Conservation (phyloP, 2,888 invertebrate species). For the Hydriomena furcata region DNA sequence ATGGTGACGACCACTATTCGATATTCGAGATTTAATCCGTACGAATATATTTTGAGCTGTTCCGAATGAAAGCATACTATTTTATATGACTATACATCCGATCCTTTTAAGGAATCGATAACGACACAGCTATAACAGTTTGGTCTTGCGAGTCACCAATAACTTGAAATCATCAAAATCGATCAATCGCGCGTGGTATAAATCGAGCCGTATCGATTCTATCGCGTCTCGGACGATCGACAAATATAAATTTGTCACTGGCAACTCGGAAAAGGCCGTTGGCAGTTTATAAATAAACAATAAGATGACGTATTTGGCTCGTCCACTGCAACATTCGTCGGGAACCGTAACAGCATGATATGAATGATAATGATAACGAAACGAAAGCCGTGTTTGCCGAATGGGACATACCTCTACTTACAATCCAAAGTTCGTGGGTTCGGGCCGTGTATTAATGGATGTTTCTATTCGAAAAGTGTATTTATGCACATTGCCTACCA, state of each 20-base stretch:
- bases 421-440: too few relatives aligned
- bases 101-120: constrained; percentile 27
- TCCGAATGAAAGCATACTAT: constrained; percentile 31
- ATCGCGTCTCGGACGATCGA: constrained; percentile 74
- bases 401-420: too few relatives aligned
- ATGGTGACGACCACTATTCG: constrained; percentile 35
- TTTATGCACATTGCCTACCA: too few relatives aligned
- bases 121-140: constrained; percentile 35
- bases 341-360: constrained; percentile 56
- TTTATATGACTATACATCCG: constrained; percentile 30
- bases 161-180: constrained; percentile 74
- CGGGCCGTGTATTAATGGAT: too few relatives aligned
- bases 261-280: constrained; percentile 65
- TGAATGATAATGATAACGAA: constrained; percentile 50
- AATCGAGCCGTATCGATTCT: constrained; percentile 77
- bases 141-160: constrained; percentile 50
- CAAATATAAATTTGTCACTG: constrained; percentile 82
- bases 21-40: constrained; percentile 34
- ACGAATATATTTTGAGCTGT: constrained; percentile 28
- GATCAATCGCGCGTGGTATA: constrained; percentile 74
- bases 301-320: constrained; percentile 69
- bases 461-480: too few relatives aligned
- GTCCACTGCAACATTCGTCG: constrained; percentile 71
- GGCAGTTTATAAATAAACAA: constrained; percentile 81
- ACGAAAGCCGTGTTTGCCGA: neutral